phyloP scores from a whole-genome alignment of 2,797 vertebrate species.

The Anableps anableps region DNA sequence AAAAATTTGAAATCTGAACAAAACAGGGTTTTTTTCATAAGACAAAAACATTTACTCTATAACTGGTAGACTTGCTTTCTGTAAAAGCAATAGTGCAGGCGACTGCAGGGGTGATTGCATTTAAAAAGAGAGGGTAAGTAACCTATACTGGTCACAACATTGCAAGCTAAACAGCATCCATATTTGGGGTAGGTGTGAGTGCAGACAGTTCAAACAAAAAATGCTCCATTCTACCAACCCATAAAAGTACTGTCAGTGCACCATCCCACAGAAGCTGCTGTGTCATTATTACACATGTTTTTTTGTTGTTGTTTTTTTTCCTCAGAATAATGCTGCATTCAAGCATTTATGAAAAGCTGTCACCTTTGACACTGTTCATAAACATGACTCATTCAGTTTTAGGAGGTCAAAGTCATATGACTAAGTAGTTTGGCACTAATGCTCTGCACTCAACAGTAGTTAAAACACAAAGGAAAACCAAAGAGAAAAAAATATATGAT shows the following conservation, averaged over 20 bases:
- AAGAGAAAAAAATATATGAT: neutral
- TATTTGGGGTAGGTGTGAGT: neutral
- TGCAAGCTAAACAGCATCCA: neutral
- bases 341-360: neutral
- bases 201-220: neutral
- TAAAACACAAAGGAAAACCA: neutral
- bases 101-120: neutral
- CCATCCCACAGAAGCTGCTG: neutral
- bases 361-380: neutral
- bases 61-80: neutral
- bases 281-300: constrained; percentile 18
- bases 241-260: neutral
- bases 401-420: neutral
- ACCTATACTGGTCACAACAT: neutral
- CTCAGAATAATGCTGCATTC: neutral
- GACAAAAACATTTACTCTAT: no score
- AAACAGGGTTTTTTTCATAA: neutral
- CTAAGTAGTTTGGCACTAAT: neutral
- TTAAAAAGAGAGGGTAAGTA: neutral
- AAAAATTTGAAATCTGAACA: neutral
- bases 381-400: constrained; percentile 6
- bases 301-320: neutral
- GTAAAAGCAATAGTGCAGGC: neutral
- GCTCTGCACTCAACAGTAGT: neutral
- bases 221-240: neutral